Evolutionary conservation across 1,140 invertebrate genomes (phyloP).

Genomic region (Solenopsis invicta): DNA sequence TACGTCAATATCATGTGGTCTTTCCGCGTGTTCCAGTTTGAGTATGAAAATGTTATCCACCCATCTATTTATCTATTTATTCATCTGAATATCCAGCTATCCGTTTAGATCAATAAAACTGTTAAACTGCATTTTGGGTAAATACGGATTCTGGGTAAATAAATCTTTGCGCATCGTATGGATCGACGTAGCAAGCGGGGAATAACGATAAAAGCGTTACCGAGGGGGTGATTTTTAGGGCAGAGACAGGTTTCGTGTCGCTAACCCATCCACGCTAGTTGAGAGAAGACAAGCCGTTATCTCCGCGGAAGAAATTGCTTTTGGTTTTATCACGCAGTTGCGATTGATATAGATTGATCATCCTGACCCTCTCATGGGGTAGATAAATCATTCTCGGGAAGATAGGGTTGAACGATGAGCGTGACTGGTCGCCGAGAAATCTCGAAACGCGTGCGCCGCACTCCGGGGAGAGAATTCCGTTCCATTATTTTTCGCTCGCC

Average conservation of each 20-base stretch:
- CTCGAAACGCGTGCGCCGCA: conserved; percentile 52
- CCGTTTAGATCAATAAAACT: conserved; percentile 10
- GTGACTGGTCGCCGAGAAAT: conserved; percentile 39
- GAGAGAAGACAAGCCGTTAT: conserved; percentile 63
- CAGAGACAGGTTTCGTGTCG: conserved; percentile 18
- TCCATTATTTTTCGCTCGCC: conserved; percentile 25
- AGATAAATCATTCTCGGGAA: conserved; percentile 67
- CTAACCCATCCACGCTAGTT: conserved; percentile 35
- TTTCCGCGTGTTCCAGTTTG: background rate
- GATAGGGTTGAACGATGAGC: conserved; percentile 17
- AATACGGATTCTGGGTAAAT: conserved; percentile 10
- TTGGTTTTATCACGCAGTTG: conserved; percentile 63
- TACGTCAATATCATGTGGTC: background rate
- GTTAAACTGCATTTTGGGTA: background rate
- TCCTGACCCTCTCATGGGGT: conserved; percentile 25
- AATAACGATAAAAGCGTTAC: background rate
- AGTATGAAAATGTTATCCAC: background rate
- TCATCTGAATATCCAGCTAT: background rate
- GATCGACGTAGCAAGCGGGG: background rate
- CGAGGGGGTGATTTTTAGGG: conserved; percentile 22
- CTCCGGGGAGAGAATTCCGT: conserved; percentile 16
- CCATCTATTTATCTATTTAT: background rate
- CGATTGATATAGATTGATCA: conserved; percentile 77
- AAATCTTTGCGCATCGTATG: background rate
- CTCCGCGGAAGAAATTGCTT: conserved; percentile 69